Base-by-base conservation (phyloP, 2,888 invertebrate species). In the Notodonta dromedarius region DNA sequence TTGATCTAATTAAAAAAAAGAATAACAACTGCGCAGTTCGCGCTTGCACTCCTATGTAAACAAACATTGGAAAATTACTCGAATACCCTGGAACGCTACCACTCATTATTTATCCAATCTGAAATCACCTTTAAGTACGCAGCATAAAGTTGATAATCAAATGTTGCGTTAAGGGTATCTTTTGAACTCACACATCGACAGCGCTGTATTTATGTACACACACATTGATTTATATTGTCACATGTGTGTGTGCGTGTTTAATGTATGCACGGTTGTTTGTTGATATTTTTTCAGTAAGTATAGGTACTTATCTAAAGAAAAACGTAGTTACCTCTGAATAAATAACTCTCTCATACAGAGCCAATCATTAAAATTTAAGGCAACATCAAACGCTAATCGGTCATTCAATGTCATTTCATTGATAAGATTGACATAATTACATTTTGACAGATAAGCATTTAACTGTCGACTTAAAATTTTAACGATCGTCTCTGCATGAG, bases 31-130 rank as follows among this genome's bases (percentile, higher is more conserved):
- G 78, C 83, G 83, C 81, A 82, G 54, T 81, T 71, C 56, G 13
- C 39, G 14, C 39, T 55, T 14, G 59, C 58, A 51, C 58, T 46
- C 56, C 61, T 69, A 66, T 70, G 69, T 73, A 79, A 76, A 78
- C 73, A 79, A 69, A 63, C 70, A 51, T 67, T 72, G 80, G 82
- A 82, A 82, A 82, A 73, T 71, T 79, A 76, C 82, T 73, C 56
- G 69, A 66, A 64, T 55, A 35, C 62, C 51, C 76, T 75, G 63
- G 75, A 76, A 65, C 62, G n/a, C 39, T 58, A 54, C 53, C 66
- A 66, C 65, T 71, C 63, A 39, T 50, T 32, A 11, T 5, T 13
- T 0, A 46, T 40, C 46, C 58, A 61, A 59, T 8, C 13, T 0
- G 61, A 70, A 71, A 57, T 39, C 32, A 67, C 65, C 66, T 57